Evolutionary conservation across 2,888 invertebrate species (phyloP).

Genomic region (Mesorhabditis sp.): DNA sequence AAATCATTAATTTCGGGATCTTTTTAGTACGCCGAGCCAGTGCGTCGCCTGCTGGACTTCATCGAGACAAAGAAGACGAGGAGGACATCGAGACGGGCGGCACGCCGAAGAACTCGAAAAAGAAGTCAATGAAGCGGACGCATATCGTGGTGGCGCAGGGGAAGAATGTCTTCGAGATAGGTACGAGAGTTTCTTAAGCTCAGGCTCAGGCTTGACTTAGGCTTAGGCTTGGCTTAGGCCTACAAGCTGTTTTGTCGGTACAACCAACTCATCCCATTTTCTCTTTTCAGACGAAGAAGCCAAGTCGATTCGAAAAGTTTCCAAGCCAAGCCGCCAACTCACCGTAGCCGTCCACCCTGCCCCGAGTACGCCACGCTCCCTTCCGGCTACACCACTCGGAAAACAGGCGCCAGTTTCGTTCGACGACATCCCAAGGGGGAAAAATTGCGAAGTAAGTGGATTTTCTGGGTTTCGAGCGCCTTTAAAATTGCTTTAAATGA

Average conservation of each 20-base stretch:
- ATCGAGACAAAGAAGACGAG: neutral
- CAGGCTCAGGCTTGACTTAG: too few relatives aligned
- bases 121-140: neutral
- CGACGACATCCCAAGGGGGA: neutral
- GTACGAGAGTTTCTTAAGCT: neutral
- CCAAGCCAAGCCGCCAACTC: neutral
- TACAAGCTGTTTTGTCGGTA: too few relatives aligned
- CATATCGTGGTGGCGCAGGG: conserved; percentile 5
- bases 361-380: neutral
- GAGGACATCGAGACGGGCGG: neutral
- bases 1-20: too few relatives aligned
- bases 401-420: neutral
- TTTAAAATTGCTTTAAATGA: too few relatives aligned
- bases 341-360: conserved; percentile 3
- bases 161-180: conserved; percentile 4
- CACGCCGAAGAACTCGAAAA: neutral
- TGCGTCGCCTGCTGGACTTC: neutral
- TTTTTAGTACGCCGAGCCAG: conserved; percentile 2
- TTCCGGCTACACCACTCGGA: neutral
- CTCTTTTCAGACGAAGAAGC: neutral
- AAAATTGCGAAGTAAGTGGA: too few relatives aligned
- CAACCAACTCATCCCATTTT: too few relatives aligned
- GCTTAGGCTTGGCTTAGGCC: too few relatives aligned
- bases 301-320: neutral
- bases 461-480: too few relatives aligned